A percentile compares a stretch with the other conserved stretches of the same genome.
These are phyloP conservation scores for Actenoides hombroni DNA, from an alignment of 2,113 vertebrate genomes.

Conservation along the genomic window DNA sequence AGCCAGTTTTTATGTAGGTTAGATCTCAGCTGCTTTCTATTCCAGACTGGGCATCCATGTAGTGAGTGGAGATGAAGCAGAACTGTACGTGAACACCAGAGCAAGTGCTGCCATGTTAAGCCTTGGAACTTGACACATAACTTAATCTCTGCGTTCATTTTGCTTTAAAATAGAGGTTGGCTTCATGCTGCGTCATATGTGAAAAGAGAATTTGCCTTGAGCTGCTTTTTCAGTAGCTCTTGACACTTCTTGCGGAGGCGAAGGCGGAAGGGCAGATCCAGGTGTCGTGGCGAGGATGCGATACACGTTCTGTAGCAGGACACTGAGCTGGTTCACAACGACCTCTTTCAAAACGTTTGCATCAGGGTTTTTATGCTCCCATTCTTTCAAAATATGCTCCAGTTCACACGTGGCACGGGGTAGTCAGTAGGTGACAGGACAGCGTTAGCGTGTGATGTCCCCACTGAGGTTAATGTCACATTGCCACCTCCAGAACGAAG, in stretches of 20 bases:
- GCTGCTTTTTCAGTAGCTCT: neutral
- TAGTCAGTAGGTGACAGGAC: neutral
- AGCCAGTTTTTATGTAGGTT: neutral
- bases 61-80: neutral
- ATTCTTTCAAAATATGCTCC: neutral
- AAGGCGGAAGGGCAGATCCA: neutral
- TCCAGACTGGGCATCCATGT: neutral
- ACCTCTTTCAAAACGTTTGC: neutral
- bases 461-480: neutral
- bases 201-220: neutral
- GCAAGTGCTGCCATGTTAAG: neutral
- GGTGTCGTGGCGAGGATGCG: neutral
- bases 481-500: neutral
- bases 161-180: neutral
- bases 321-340: neutral
- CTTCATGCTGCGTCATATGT: neutral
- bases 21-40: neutral
- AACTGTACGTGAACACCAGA: neutral
- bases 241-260: neutral
- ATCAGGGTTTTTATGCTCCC: neutral
- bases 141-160: neutral
- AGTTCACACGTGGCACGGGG: neutral
- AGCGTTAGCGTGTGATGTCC: accelerated
- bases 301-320: accelerated
- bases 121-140: neutral